Conservation (phyloP, 2,888 invertebrate species). For the Drosophila tripunctata region DNA sequence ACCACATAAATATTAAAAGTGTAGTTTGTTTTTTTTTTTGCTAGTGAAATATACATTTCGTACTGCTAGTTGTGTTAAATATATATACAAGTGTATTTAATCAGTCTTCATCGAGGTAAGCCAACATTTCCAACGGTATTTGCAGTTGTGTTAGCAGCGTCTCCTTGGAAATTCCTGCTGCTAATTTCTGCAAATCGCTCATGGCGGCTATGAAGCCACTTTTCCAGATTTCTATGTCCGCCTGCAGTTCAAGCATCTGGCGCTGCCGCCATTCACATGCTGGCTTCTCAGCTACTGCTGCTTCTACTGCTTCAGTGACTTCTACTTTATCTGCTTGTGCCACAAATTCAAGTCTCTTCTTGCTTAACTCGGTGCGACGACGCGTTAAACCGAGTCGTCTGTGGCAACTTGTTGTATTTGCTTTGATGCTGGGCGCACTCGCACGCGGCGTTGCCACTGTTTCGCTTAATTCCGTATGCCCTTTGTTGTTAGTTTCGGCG, state of each 20-base stretch:
- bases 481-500: neutral
- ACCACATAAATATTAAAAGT: constrained; percentile 89
- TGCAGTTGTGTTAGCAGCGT: constrained; percentile 62
- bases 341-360: constrained; percentile 70
- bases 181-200: constrained; percentile 65
- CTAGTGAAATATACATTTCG: constrained; percentile 53
- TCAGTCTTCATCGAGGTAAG: constrained; percentile 67
- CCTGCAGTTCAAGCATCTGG: constrained; percentile 54
- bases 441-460: constrained; percentile 41
- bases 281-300: neutral
- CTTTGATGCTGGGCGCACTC: no score
- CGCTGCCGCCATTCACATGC: constrained; percentile 23
- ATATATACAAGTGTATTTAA: neutral
- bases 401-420: constrained; percentile 57
- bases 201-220: constrained; percentile 69
- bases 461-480: no score
- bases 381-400: constrained; percentile 63
- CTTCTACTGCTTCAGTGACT: no score
- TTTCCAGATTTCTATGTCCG: constrained; percentile 71
- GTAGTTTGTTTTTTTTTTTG: constrained; percentile 22
- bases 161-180: constrained; percentile 40
- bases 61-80: constrained; percentile 18
- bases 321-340: constrained; percentile 38
- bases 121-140: constrained; percentile 74
- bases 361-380: constrained; percentile 56